Evolutionary conservation across 2,797 vertebrate genomes (phyloP).

Genomic region (Helicolenus hilgendorfi): DNA sequence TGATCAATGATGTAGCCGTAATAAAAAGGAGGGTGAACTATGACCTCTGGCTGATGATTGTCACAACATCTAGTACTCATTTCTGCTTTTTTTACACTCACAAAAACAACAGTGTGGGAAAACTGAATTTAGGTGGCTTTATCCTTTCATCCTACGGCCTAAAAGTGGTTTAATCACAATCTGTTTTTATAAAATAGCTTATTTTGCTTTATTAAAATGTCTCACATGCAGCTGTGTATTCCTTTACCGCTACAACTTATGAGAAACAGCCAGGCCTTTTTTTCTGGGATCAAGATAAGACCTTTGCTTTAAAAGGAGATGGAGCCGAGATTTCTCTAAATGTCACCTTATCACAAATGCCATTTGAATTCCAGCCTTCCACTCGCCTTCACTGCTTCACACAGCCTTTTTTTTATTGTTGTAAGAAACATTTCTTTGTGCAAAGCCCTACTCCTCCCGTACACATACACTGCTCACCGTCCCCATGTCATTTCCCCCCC

Average conservation of each 20-base stretch:
- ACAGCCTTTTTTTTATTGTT: conserved; percentile 35
- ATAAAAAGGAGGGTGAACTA: conserved; percentile 30
- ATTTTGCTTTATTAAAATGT: neutral
- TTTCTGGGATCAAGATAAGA: conserved; percentile 51
- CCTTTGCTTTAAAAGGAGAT: conserved; percentile 65
- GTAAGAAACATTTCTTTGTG: conserved; percentile 48
- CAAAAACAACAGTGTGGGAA: neutral
- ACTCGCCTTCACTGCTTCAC: conserved; percentile 24
- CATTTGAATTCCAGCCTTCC: conserved; percentile 62
- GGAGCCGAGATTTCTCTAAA: conserved; percentile 76
- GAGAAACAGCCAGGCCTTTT: conserved; percentile 11
- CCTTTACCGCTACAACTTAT: neutral
- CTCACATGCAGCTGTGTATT: neutral
- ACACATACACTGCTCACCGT: neutral
- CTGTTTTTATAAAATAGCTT: neutral
- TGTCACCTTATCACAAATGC: conserved; percentile 81
- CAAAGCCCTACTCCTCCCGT: neutral
- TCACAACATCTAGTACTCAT: neutral
- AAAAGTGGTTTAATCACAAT: neutral
- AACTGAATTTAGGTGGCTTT: neutral
- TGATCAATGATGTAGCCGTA: conserved; percentile 34
- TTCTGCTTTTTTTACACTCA: neutral
- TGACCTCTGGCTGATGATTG: conserved; percentile 40
- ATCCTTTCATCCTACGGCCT: neutral
- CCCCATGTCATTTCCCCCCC: neutral